Evolutionary conservation across 1,140 invertebrate species (phyloP).

Genomic region (Cotesia typhae): DNA sequence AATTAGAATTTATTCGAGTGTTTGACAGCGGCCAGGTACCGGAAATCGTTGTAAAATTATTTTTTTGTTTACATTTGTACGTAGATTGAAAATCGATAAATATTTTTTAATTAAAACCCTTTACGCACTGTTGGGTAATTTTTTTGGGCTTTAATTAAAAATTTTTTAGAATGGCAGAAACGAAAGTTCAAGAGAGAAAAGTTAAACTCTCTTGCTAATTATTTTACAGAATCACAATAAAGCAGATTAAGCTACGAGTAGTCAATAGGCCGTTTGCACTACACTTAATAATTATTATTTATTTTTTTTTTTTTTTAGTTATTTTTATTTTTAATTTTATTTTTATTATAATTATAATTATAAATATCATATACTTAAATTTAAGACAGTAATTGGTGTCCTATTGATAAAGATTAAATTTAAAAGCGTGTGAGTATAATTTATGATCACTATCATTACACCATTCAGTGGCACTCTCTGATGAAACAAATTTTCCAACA

Average conservation of each 20-base stretch:
- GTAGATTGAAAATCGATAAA: not conserved
- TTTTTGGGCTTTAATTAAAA: too few relatives aligned
- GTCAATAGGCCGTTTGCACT: constrained; percentile 45
- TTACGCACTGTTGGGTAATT: not conserved
- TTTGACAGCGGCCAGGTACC: constrained; percentile 34
- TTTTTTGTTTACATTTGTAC: constrained; percentile 24
- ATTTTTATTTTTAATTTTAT: too few relatives aligned
- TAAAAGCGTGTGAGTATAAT: constrained; percentile 4
- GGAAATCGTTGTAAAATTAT: constrained; percentile 36
- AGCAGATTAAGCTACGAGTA: constrained; percentile 40
- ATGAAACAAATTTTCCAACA: not conserved
- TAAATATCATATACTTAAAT: constrained; percentile 8
- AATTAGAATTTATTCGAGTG: constrained; percentile 1
- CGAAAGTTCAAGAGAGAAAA: too few relatives aligned
- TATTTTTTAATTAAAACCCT: not conserved
- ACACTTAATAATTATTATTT: constrained; percentile 34
- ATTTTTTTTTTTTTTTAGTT: too few relatives aligned
- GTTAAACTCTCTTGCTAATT: not conserved
- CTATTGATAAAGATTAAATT: not conserved
- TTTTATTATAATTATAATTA: too few relatives aligned
- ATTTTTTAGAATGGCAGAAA: too few relatives aligned
- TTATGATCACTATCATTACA: not conserved
- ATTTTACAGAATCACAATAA: constrained; percentile 20
- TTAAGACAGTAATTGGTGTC: constrained; percentile 13
- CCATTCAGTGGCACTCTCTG: not conserved